phyloP scores from a whole-genome alignment of 1,140 invertebrate genomes.

The Cyphomyrmex costatus region DNA sequence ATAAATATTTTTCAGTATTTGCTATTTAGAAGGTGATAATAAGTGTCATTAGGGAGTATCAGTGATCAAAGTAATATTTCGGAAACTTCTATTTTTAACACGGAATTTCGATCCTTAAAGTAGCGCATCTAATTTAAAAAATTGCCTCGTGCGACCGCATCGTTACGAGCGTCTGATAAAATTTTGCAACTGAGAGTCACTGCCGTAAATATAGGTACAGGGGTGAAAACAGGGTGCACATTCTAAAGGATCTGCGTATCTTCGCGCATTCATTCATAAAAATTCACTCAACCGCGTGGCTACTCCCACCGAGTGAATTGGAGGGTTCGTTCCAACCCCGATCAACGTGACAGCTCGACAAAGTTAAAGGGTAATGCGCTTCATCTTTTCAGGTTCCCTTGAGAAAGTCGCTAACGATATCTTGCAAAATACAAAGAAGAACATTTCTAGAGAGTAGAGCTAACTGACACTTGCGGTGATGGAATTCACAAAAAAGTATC shows the following conservation, averaged over 20 bases:
- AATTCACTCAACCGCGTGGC: slow-evolving; percentile 76
- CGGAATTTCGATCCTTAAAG: slow-evolving; percentile 41
- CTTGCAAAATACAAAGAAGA: slow-evolving; percentile 59
- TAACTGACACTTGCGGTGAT: not conserved
- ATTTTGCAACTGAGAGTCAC: slow-evolving; percentile 76
- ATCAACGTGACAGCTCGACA: slow-evolving; percentile 75
- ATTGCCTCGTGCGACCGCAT: slow-evolving; percentile 26
- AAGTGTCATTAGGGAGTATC: slow-evolving; percentile 2
- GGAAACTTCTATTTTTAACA: slow-evolving; percentile 42
- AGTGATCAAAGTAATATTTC: slow-evolving; percentile 42
- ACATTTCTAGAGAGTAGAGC: slow-evolving; percentile 45
- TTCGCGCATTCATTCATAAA: slow-evolving; percentile 79
- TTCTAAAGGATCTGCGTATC: slow-evolving; percentile 76
- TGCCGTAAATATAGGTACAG: slow-evolving; percentile 74
- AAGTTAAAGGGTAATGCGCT: slow-evolving; percentile 72
- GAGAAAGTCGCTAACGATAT: slow-evolving; percentile 54
- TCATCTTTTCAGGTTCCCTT: slow-evolving; percentile 69
- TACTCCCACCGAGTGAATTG: slow-evolving; percentile 76
- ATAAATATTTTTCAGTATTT: not conserved
- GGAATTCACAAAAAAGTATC: not conserved
- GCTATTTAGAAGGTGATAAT: not conserved
- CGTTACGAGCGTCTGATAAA: slow-evolving; percentile 53
- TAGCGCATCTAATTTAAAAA: slow-evolving; percentile 49
- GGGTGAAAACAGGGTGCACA: slow-evolving; percentile 76
- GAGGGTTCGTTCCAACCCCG: slow-evolving; percentile 73